A percentile compares a stretch with the other conserved stretches of the same genome.
Evolutionary conservation across 2,797 vertebrate species (phyloP).

Genomic region (Eulemur rubriventer): DNA sequence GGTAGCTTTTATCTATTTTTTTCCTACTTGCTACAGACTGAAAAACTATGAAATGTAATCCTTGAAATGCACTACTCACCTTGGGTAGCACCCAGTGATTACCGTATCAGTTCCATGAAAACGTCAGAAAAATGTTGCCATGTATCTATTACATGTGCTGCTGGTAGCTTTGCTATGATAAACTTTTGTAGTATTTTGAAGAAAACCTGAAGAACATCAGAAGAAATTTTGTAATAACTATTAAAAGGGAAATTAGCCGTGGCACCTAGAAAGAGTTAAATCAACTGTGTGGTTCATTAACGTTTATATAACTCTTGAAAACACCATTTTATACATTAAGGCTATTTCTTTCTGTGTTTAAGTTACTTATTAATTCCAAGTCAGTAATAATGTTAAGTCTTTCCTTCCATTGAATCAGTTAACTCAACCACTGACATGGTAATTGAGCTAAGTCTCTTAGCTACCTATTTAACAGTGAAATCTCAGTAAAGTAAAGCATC

Average conservation of each 20-base stretch:
- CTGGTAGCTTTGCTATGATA: neutral
- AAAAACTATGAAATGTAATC: neutral
- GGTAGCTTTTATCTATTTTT: neutral
- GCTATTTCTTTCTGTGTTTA: neutral
- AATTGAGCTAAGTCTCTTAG: neutral
- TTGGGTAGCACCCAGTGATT: neutral
- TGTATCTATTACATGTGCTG: neutral
- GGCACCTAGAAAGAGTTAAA: slow-evolving; percentile 42
- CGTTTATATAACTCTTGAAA: neutral
- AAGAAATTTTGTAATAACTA: slow-evolving; percentile 30
- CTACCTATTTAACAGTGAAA: slow-evolving; percentile 1
- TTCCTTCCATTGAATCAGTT: neutral
- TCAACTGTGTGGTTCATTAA: neutral
- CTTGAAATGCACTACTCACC: neutral
- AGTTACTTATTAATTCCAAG: neutral
- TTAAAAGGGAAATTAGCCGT: slow-evolving; percentile 46
- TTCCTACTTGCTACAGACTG: neutral
- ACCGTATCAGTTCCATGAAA: neutral
- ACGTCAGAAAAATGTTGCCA: neutral
- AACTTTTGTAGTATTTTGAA: slow-evolving; percentile 26
- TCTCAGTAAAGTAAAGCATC: neutral
- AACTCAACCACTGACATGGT: neutral
- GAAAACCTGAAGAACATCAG: neutral
- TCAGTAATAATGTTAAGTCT: neutral
- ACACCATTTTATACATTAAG: neutral